phyloP scores from a whole-genome alignment of 2,113 vertebrate genomes.

The Seriola aureovittata region DNA sequence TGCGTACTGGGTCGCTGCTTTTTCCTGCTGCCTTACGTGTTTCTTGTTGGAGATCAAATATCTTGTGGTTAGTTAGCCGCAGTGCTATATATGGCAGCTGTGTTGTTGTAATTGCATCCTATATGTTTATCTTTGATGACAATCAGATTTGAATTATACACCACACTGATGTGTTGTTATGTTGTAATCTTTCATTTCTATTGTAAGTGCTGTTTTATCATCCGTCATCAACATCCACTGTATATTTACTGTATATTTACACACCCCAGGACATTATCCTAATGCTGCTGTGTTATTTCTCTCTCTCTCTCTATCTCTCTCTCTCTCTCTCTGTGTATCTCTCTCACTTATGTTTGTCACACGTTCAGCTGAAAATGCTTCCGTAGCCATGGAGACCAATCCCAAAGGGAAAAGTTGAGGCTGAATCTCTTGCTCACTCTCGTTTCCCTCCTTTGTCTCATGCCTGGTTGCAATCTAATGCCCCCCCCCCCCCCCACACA shows the following conservation, averaged over 20 bases:
- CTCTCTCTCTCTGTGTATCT: neutral
- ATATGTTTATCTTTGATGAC: neutral
- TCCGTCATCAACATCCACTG: neutral
- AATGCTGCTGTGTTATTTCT: slow-evolving; percentile 12
- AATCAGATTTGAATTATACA: neutral
- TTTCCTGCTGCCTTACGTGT: slow-evolving; percentile 48
- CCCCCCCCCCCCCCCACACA: neutral
- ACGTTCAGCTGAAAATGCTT: slow-evolving; percentile 67
- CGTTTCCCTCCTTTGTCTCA: slow-evolving; percentile 59
- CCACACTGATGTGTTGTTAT: neutral
- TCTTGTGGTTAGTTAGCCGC: slow-evolving; percentile 41
- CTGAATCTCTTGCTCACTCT: slow-evolving; percentile 62
- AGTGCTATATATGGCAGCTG: slow-evolving; percentile 24
- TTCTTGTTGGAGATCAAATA: slow-evolving; percentile 62
- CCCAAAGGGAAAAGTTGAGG: slow-evolving; percentile 78
- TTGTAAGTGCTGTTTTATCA: neutral
- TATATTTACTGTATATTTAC: neutral
- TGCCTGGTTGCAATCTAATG: slow-evolving; percentile 53
- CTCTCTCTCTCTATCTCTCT: slow-evolving; percentile 23
- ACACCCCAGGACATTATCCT: neutral
- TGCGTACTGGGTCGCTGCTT: slow-evolving; percentile 46
- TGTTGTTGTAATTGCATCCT: slow-evolving; percentile 26
- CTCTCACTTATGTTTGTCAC: slow-evolving; percentile 57
- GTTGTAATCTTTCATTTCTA: neutral
- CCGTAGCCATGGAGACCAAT: slow-evolving; percentile 81